Evolutionary conservation across 92 coral and sea anemone genomes (phyloP).

Genomic region (Micromussa lordhowensis): DNA sequence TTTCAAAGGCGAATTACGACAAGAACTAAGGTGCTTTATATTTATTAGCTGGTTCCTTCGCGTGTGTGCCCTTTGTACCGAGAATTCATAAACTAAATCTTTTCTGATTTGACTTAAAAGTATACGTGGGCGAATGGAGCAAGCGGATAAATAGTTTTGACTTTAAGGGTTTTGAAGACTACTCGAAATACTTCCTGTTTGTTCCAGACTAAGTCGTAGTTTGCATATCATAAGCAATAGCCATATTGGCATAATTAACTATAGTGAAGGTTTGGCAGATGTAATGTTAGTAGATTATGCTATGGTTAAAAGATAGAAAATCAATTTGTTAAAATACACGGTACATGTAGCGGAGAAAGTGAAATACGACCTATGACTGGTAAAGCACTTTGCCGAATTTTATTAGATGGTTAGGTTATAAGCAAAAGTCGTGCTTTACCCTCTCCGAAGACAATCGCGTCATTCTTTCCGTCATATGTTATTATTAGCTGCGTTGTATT

Average conservation of each 20-base stretch:
- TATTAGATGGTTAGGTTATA: neutral
- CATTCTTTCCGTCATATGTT: neutral
- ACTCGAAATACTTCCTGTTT: constrained; percentile 3
- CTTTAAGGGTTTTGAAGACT: neutral
- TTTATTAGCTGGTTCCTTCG: neutral
- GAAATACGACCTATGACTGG: neutral
- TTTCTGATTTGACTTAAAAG: neutral
- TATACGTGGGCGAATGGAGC: constrained; percentile 15
- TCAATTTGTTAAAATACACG: neutral
- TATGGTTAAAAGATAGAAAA: neutral
- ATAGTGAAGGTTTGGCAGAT: neutral
- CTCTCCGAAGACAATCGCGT: neutral
- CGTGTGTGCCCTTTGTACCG: neutral
- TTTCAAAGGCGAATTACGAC: neutral
- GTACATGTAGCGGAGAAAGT: neutral
- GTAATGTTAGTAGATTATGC: neutral
- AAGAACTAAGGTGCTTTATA: neutral
- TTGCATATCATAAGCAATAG: neutral
- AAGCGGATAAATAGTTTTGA: constrained; percentile 9
- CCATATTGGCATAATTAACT: constrained; percentile 10
- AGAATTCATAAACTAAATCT: neutral
- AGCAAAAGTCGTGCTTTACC: neutral
- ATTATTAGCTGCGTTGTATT: neutral
- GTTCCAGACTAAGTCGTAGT: neutral
- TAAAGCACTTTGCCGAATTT: neutral